Evolutionary conservation across 1,140 invertebrate genomes (phyloP).

Genomic region (Piezodorus guildinii): DNA sequence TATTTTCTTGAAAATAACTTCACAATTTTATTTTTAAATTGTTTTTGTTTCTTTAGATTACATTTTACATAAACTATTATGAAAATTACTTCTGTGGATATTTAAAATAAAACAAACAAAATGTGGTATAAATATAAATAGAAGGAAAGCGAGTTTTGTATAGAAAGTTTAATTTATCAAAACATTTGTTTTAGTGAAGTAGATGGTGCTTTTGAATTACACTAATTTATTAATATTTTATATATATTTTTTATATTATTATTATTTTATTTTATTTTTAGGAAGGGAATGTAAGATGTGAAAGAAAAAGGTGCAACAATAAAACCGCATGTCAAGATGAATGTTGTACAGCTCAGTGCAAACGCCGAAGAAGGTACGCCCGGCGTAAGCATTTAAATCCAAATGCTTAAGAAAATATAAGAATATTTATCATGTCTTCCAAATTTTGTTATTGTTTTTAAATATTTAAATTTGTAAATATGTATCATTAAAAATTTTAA

Average conservation of each 20-base stretch:
- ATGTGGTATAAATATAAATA: conserved; percentile 13
- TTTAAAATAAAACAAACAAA: not conserved
- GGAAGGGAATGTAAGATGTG: conserved; percentile 68
- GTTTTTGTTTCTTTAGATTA: no score
- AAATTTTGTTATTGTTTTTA: conserved; percentile 12
- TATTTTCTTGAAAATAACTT: conserved; percentile 19
- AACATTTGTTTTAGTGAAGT: no score
- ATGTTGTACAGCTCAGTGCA: conserved; percentile 41
- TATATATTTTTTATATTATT: no score
- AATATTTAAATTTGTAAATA: conserved; percentile 15
- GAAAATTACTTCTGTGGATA: not conserved
- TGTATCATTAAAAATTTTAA: no score
- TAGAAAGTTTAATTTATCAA: no score
- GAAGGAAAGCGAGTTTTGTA: no score
- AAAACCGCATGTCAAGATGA: conserved; percentile 53
- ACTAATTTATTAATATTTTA: no score
- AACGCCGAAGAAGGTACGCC: conserved; percentile 32
- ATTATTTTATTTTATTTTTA: no score
- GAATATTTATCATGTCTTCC: not conserved
- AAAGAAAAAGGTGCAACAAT: conserved; percentile 57
- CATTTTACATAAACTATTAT: no score
- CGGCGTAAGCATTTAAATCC: not conserved
- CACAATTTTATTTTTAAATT: conserved; percentile 18
- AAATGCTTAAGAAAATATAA: not conserved
- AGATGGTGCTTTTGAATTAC: no score